Percentiles rank a stretch among this genome's conserved stretches.
These are phyloP conservation scores for Andinoacara biseriatus DNA, from an alignment of 2,113 vertebrate genomes.

Conservation along the genomic window DNA sequence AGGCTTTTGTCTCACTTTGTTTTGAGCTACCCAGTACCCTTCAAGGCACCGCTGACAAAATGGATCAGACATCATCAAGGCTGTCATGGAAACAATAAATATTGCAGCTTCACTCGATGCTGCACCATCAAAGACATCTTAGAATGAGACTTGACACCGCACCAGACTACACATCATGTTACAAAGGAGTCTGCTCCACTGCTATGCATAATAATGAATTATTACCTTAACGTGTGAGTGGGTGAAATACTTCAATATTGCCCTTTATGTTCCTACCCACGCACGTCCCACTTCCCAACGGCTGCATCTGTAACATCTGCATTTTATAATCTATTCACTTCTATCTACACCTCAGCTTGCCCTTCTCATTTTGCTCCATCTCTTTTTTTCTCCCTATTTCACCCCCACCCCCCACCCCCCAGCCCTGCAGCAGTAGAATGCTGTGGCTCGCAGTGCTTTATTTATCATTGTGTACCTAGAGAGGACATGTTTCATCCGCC, in stretches of 20 bases:
- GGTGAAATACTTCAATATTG: constrained; percentile 60
- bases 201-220: constrained; percentile 65
- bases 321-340: constrained; percentile 54
- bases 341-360: constrained; percentile 51
- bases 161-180: constrained; percentile 49
- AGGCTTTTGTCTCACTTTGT: constrained; percentile 17
- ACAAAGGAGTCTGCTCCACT: constrained; percentile 45
- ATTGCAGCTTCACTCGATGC: constrained; percentile 52
- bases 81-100: constrained; percentile 62
- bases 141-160: constrained; percentile 54
- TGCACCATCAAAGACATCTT: constrained; percentile 49
- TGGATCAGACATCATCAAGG: constrained; percentile 59
- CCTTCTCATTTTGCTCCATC: constrained; percentile 56
- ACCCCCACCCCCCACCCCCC: constrained; percentile 12
- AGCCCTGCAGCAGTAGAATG: constrained; percentile 52
- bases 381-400: not conserved
- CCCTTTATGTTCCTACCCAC: constrained; percentile 54
- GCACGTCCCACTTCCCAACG: not conserved
- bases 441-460: constrained; percentile 75
- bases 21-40: constrained; percentile 28
- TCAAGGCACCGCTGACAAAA: constrained; percentile 51
- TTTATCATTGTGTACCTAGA: constrained; percentile 83
- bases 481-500: constrained; percentile 82
- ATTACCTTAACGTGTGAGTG: constrained; percentile 67
- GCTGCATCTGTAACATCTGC: constrained; percentile 44